phyloP scores from a whole-genome alignment of 2,797 vertebrate species.

The Sebastes aleutianus region DNA sequence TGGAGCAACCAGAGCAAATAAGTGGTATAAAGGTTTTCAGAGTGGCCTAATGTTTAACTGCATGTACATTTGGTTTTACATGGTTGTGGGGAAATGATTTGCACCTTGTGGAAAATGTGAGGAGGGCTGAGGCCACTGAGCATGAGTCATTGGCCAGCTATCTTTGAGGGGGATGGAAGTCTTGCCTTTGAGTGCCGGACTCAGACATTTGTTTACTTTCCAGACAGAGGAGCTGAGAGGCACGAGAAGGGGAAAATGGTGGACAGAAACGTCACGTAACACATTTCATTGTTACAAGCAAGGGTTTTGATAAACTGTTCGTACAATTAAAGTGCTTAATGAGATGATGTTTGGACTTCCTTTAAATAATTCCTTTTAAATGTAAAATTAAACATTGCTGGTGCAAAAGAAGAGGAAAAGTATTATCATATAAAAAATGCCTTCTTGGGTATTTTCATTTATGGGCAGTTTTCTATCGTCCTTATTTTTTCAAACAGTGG shows the following conservation, averaged over 20 bases:
- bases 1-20: conserved; percentile 30
- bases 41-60: conserved; percentile 47
- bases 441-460: neutral
- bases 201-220: conserved; percentile 82
- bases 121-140: conserved; percentile 64
- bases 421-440: neutral
- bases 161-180: conserved; percentile 78
- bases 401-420: neutral
- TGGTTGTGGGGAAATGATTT: conserved; percentile 75
- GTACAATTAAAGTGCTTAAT: neutral
- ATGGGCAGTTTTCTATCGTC: neutral
- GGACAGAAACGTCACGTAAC: conserved; percentile 48
- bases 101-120: conserved; percentile 82
- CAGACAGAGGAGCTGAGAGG: conserved; percentile 75
- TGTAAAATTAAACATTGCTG: neutral
- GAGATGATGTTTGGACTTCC: neutral
- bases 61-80: conserved; percentile 71
- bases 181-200: conserved; percentile 69
- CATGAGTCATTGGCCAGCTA: conserved; percentile 83
- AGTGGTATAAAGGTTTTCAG: conserved; percentile 41
- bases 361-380: neutral
- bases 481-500: neutral
- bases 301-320: neutral
- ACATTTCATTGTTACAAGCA: conserved; percentile 14
- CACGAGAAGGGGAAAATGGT: conserved; percentile 64